Evolutionary conservation across 2,888 invertebrate genomes (phyloP).

Genomic region (Platycnemis pennipes): DNA sequence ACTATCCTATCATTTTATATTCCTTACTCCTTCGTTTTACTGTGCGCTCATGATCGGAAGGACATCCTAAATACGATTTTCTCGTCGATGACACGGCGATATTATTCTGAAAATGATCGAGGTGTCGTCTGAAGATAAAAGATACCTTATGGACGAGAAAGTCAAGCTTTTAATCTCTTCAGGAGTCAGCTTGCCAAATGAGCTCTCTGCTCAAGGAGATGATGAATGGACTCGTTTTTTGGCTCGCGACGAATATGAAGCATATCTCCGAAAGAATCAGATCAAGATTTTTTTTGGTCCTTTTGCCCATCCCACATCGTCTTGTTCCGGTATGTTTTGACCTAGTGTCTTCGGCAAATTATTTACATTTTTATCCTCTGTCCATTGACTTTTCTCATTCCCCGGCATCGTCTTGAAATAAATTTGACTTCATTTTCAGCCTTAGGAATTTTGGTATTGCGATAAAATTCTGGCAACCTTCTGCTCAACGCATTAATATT

Average conservation of each 20-base stretch:
- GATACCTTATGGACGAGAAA: neutral
- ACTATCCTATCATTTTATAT: neutral
- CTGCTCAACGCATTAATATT: no score
- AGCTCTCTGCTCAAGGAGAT: neutral
- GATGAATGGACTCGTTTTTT: slow-evolving; percentile 22
- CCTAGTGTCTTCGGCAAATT: neutral
- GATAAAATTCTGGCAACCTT: no score
- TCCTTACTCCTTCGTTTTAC: neutral
- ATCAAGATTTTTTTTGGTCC: neutral
- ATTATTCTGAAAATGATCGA: neutral
- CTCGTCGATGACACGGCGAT: slow-evolving; percentile 4
- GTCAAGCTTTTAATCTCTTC: neutral
- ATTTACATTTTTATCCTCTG: neutral
- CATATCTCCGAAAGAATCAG: slow-evolving; percentile 1
- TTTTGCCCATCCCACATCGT: neutral
- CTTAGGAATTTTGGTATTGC: no score
- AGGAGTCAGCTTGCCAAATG: neutral
- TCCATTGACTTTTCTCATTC: neutral
- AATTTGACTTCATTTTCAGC: no score
- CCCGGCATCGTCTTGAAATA: neutral
- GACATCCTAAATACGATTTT: neutral
- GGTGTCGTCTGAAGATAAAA: neutral
- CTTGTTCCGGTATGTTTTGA: neutral
- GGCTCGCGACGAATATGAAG: neutral
- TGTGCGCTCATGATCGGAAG: neutral